A percentile compares a stretch with the other conserved stretches of the same genome.
phyloP scores from a whole-genome alignment of 2,888 invertebrate genomes.

The Machimus atricapillus region DNA sequence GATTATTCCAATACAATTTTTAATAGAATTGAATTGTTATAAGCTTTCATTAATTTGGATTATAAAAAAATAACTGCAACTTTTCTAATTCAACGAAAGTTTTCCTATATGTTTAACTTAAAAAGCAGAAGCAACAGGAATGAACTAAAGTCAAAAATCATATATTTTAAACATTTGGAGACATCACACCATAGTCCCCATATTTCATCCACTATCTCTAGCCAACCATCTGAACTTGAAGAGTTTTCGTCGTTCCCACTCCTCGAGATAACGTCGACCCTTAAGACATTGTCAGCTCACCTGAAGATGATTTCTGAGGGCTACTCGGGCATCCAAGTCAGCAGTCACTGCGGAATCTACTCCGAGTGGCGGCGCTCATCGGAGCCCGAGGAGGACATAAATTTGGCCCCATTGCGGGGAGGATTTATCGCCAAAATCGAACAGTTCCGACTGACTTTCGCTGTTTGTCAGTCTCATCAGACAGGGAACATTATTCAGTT shows the following conservation, averaged over 20 bases:
- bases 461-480: conserved; percentile 29
- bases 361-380: neutral
- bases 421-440: neutral
- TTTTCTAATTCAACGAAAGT: neutral
- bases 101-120: neutral
- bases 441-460: conserved; percentile 10
- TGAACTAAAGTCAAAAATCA: neutral
- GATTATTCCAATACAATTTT: too few species aligned
- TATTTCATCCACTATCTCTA: neutral
- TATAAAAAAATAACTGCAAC: neutral
- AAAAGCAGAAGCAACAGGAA: neutral
- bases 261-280: neutral
- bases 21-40: too few species aligned
- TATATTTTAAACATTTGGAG: neutral
- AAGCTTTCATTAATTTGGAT: too few species aligned
- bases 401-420: neutral
- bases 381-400: neutral
- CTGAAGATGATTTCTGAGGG: neutral
- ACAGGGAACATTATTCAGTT: conserved; percentile 29
- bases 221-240: neutral
- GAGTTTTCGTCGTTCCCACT: neutral
- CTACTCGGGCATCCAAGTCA: neutral
- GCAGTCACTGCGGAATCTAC: neutral
- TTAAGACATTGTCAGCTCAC: neutral
- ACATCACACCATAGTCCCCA: neutral